Evolutionary conservation across 2,888 invertebrate genomes (phyloP).

Genomic region (Chromoteleia sp.): DNA sequence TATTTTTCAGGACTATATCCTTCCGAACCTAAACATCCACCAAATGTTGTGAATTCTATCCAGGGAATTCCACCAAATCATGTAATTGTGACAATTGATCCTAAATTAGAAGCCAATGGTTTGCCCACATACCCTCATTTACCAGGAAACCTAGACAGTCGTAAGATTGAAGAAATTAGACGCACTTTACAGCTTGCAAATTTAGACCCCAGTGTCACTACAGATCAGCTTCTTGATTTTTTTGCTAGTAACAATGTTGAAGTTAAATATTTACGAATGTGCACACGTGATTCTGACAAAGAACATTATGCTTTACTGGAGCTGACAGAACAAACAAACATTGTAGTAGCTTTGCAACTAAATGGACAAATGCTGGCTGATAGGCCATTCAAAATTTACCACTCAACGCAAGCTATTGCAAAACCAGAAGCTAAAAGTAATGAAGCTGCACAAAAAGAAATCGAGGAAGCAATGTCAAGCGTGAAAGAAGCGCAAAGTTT

Average conservation of each 20-base stretch:
- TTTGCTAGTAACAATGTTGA: slow-evolving; percentile 93
- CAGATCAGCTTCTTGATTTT: slow-evolving; percentile 95
- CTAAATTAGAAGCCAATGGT: slow-evolving; percentile 92
- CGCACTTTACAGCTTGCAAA: slow-evolving; percentile 95
- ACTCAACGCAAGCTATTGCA: slow-evolving; percentile 95
- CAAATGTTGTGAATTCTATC: slow-evolving; percentile 94
- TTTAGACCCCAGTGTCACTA: slow-evolving; percentile 87
- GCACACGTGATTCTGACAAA: slow-evolving; percentile 92
- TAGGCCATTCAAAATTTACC: slow-evolving; percentile 90
- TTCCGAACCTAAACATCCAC: slow-evolving; percentile 94
- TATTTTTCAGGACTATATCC: slow-evolving; percentile 88
- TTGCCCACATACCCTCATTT: slow-evolving; percentile 96
- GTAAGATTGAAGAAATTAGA: slow-evolving; percentile 97
- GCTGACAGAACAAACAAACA: slow-evolving; percentile 95
- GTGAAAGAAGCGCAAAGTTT: slow-evolving; percentile 98
- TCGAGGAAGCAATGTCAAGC: slow-evolving; percentile 98
- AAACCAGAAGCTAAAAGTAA: slow-evolving; percentile 98
- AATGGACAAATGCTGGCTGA: slow-evolving; percentile 93
- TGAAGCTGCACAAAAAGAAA: slow-evolving; percentile 97
- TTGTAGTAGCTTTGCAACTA: slow-evolving; percentile 93
- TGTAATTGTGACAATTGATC: slow-evolving; percentile 94
- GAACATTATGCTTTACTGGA: slow-evolving; percentile 95
- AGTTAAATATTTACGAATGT: slow-evolving; percentile 97
- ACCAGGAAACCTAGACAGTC: slow-evolving; percentile 93
- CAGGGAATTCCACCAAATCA: slow-evolving; percentile 93